Evolutionary conservation across 2,113 vertebrate species (phyloP), one percentile per base, ranked within the genome.

Genomic region (Chunga burmeisteri): DNA sequence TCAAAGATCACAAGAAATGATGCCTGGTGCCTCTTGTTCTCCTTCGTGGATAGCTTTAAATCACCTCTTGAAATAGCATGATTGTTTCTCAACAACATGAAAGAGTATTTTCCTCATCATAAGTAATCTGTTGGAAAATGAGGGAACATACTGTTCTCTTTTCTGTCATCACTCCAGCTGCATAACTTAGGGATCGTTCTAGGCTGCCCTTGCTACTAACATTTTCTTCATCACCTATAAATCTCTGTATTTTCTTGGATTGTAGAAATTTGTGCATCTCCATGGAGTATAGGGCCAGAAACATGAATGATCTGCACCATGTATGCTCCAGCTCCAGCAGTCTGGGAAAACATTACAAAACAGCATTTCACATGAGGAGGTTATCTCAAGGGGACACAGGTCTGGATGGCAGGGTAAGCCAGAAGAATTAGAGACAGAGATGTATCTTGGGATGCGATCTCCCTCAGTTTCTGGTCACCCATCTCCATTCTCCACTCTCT

Each of bases 61-160:
- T 49, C 0, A 10, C 47, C 36, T 65, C 62, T 73, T 71, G 59
- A 81, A 81, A 80, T 34, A 65, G 32, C 0, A 0, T 26, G 34
- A 56, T 93, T 94, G 77, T 90, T 94, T 93, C 61, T 85, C 86
- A 75, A 56, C 18, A 52, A 58, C 68, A 26, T 52, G 74, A 94
- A 94, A 86, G n/a, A 36, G 2, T 68, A 53, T 80, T 93, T 85
- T 85, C 81, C 19, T 83, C 77, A 55, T 88, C 53, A 42, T 52
- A 65, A 84, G 53, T 70, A 82, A 88, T 85, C 23, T 46, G 21
- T 38, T 82, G 30, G 65, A 87, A 96, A 95, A 94, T 50, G 49
- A 79, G 34, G 53, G 70, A 82, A 61, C 44, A 38, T 65, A 49
- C 25, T 32, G 26, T 83, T 75, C 66, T 86, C 30, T 77, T 73